phyloP scores from a whole-genome alignment of 2,113 vertebrate genomes.

The Phalacrocorax carbo region DNA sequence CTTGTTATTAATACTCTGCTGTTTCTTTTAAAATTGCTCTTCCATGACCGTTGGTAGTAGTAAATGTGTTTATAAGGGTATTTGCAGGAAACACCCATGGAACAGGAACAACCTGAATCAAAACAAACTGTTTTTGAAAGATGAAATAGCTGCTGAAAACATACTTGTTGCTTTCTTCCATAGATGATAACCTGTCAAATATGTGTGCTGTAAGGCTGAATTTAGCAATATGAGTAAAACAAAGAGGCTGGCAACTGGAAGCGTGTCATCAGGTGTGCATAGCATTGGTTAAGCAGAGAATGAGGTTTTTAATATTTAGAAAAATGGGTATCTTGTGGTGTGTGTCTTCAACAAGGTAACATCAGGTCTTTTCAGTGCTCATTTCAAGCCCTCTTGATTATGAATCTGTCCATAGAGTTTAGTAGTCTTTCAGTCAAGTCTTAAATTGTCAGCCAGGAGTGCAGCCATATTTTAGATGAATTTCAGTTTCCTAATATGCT shows the following conservation, averaged over 20 bases:
- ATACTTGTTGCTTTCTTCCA: not conserved
- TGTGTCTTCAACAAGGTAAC: not conserved
- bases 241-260: not conserved
- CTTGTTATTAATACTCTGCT: not conserved
- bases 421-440: not conserved
- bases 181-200: not conserved
- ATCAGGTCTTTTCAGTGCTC: not conserved
- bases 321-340: not conserved
- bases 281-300: not conserved
- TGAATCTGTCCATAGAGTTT: not conserved
- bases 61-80: not conserved
- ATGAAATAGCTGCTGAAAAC: not conserved
- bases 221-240: not conserved
- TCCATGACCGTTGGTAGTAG: not conserved
- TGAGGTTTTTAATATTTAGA: not conserved
- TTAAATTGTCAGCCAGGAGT: constrained; percentile 29
- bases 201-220: not conserved
- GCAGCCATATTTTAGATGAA: constrained; percentile 36
- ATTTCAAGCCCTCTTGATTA: not conserved
- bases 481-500: constrained; percentile 55
- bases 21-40: not conserved
- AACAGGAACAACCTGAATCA: not conserved
- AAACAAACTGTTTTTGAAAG: not conserved
- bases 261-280: not conserved
- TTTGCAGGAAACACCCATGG: not conserved